Evolutionary conservation across 2,113 vertebrate genomes (phyloP).

Genomic region (Hassar affinis): DNA sequence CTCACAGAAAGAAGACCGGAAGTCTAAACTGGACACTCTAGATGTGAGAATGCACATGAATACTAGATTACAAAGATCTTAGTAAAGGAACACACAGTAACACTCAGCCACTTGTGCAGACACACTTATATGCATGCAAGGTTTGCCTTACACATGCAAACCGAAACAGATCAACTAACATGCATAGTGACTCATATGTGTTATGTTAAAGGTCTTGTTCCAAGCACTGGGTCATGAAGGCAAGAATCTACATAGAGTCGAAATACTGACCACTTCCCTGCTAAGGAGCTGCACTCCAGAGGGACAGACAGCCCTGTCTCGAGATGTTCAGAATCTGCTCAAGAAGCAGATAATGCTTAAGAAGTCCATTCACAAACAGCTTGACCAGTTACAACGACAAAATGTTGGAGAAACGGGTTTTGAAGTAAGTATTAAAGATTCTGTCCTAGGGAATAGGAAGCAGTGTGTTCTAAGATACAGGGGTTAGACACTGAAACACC

Average conservation of each 20-base stretch:
- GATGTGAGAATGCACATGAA: slow-evolving; percentile 18
- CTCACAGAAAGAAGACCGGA: neutral
- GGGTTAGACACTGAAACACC: too few relatives aligned
- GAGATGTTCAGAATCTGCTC: slow-evolving; percentile 41
- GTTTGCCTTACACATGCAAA: neutral
- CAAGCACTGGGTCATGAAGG: neutral
- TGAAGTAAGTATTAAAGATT: slow-evolving; percentile 48
- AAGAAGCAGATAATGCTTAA: slow-evolving; percentile 55
- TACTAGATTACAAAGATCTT: neutral
- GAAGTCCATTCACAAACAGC: slow-evolving; percentile 28
- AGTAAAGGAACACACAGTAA: neutral
- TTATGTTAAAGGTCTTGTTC: slow-evolving; percentile 21
- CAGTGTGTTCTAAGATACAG: too few relatives aligned
- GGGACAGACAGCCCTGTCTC: slow-evolving; percentile 41
- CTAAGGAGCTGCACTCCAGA: slow-evolving; percentile 26
- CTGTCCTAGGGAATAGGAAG: neutral
- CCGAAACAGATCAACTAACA: neutral
- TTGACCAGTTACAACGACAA: slow-evolving; percentile 20
- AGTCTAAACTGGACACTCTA: neutral
- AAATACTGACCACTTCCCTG: slow-evolving; percentile 27
- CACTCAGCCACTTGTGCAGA: neutral
- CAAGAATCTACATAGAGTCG: slow-evolving; percentile 6
- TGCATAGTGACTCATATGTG: neutral
- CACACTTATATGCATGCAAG: neutral
- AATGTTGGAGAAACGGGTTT: slow-evolving; percentile 35